Base-by-base conservation (phyloP, 2,888 invertebrate species). In the Lampropteryx suffumata region DNA sequence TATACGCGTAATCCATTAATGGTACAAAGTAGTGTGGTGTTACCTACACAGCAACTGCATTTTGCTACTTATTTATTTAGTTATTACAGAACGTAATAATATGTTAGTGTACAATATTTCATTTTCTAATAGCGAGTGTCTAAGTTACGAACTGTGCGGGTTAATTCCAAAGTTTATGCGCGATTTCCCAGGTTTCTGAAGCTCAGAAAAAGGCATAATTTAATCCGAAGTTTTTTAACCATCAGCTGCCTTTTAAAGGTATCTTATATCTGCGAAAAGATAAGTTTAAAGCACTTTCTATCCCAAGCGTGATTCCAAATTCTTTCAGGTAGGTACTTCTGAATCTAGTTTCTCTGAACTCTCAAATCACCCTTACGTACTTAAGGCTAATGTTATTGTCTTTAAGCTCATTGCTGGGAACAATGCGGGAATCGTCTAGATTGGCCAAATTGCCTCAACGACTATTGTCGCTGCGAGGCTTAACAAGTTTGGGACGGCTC, bases 361-460 rank as follows among this genome's bases (percentile, higher is more conserved):
- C 13, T 40, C 49, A 57, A 50, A 37, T 51, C 36, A 42, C 40
- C 26, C 57, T 60, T 62, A 62, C 46, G 54, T 48, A 52, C 55
- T 55, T 56, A 58, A 53, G 49, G 40, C 42, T 60, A 58, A 44
- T 62, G 59, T 59, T 61, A 64, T 64, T 61, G 58, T 55, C 52
- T 36, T 36, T 17, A 48, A 42, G 40, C 50, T 48, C 46, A 57
- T 59, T 50, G 48, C 56, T 48, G 30, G 28, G 52, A 62, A 63
- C 62, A 64, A 62, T 57, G 61, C 62, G 61, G 49, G 47, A 62
- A 62, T 60, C 56, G 49, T 57, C 57, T 59, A 59, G 61, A 68
- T 67, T 64, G 59, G 36, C 56, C 50, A 47, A 62, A 67, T 49
- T 46, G 59, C 57, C 55, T 62, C 47, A 50, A 47, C 41, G 51